These are phyloP conservation scores for Nomada hirtipes DNA, from an alignment of 2,888 invertebrate species.

Conservation along the genomic window DNA sequence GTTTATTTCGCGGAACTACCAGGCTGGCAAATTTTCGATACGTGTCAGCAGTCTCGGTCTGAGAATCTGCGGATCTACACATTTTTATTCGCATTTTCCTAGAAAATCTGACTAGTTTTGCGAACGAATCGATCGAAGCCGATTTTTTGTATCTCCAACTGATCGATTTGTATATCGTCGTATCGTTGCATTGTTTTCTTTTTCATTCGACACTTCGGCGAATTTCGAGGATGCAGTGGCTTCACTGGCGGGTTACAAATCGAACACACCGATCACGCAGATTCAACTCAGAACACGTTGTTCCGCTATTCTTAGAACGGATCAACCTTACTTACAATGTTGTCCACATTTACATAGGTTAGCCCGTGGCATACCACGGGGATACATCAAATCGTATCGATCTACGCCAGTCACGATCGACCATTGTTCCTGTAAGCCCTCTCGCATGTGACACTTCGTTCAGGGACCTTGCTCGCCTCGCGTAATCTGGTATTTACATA, in stretches of 20 bases:
- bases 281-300: slow-evolving; percentile 47
- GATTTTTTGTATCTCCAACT: neutral
- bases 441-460: slow-evolving; percentile 51
- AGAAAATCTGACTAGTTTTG: neutral
- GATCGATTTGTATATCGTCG: no score
- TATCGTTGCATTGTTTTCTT: neutral
- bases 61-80: no score
- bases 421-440: slow-evolving; percentile 65
- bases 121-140: neutral
- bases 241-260: slow-evolving; percentile 34
- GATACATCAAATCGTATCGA: slow-evolving; percentile 60
- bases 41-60: slow-evolving; percentile 48
- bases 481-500: slow-evolving; percentile 69
- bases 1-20: slow-evolving; percentile 50
- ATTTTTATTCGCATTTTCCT: neutral
- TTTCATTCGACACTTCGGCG: neutral
- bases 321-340: slow-evolving; percentile 54
- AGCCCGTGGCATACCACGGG: slow-evolving; percentile 38
- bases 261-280: slow-evolving; percentile 31
- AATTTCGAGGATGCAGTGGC: neutral
- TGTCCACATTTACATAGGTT: slow-evolving; percentile 56
- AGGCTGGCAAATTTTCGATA: slow-evolving; percentile 32
- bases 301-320: slow-evolving; percentile 52
- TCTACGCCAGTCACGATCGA: slow-evolving; percentile 66
- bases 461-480: slow-evolving; percentile 50